Evolutionary conservation across 1,140 invertebrate species (phyloP), one percentile per base, ranked within the genome.

Genomic region (Hetaerina americana): DNA sequence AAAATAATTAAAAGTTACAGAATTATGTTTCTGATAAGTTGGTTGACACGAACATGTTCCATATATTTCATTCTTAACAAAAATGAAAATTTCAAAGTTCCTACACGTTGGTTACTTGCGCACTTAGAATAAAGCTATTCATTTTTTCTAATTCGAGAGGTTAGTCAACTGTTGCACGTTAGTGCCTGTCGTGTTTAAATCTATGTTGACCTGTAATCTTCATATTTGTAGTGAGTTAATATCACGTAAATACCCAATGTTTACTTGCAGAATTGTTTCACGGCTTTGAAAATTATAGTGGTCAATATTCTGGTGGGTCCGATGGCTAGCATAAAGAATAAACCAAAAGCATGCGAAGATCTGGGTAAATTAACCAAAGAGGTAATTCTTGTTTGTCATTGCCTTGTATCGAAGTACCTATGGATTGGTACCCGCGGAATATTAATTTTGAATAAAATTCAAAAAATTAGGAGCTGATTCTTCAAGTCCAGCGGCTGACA

Each of bases 401-500:
- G 18, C 0, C 26, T 8, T 31, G 18, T 5, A n/a, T 18, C 40
- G 18, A 31, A 66, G 0, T 18, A 28, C 12, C 40, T 68, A 67
- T 1, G n/a, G 15, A 27, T 1, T 67, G 66, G 27, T 26, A 26
- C 27, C 68, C 12, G 5, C 1, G 27, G 25, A 5, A 5, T 22
- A 57, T 5, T n/a, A 26, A 22, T 70, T 18, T 5, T 70, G 27
- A 15, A 26, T 67, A n/a, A n/a, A n/a, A n/a, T n/a, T n/a, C n/a
- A n/a, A n/a, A n/a, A n/a, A 12, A 5, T 66, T 68, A 88, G 83
- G 84, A 88, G 74, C 77, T 90, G 31, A 84, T 89, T 57, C 82
- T 86, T 57, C 87, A 79, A 81, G 84, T 90, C 74, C 77, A 87
- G 26, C 81, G 86, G 73, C 75, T 90, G 49, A 81, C 88, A 79